These are phyloP conservation scores for Varanus komodoensis DNA, from an alignment of 2,113 vertebrate species.

Conservation along the genomic window DNA sequence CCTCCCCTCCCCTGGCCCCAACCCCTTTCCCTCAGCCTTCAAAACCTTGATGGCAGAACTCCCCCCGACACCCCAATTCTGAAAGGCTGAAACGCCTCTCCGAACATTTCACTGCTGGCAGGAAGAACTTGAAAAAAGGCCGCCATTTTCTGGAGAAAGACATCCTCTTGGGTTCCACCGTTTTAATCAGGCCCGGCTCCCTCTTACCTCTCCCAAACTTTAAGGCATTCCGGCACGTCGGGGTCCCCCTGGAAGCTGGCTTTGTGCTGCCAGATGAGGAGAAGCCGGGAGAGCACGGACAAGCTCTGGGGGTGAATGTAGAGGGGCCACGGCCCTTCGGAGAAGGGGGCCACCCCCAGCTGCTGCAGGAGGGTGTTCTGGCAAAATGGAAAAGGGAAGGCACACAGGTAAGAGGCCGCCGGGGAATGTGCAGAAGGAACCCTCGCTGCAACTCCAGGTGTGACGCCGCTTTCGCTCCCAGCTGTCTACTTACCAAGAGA, in stretches of 20 bases:
- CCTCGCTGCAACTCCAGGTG: neutral
- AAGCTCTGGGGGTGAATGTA: conserved; percentile 96
- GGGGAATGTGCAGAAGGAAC: neutral
- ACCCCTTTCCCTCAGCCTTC: too few relatives aligned
- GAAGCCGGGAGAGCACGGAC: conserved; percentile 92
- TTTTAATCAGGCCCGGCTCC: too few relatives aligned
- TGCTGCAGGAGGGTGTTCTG: conserved; percentile 96
- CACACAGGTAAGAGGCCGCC: neutral
- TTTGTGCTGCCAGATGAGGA: conserved; percentile 97
- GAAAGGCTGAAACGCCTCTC: too few relatives aligned
- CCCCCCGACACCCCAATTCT: too few relatives aligned
- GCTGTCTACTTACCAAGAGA: too few relatives aligned
- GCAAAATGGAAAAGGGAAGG: conserved; percentile 43
- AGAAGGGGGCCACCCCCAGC: conserved; percentile 93
- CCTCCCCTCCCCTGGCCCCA: too few relatives aligned
- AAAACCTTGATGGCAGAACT: too few relatives aligned
- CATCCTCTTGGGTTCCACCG: too few relatives aligned
- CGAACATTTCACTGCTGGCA: too few relatives aligned
- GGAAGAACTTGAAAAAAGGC: too few relatives aligned
- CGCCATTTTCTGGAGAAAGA: too few relatives aligned
- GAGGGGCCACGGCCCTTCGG: conserved; percentile 95
- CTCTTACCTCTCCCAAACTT: conserved; percentile 96
- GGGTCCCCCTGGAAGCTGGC: conserved; percentile 90
- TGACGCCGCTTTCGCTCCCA: too few relatives aligned
- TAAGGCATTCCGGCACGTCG: conserved; percentile 95